A percentile compares a stretch with the other conserved stretches of the same genome.
phyloP scores from a whole-genome alignment of 2,888 invertebrate genomes.

The Spialia ferax region DNA sequence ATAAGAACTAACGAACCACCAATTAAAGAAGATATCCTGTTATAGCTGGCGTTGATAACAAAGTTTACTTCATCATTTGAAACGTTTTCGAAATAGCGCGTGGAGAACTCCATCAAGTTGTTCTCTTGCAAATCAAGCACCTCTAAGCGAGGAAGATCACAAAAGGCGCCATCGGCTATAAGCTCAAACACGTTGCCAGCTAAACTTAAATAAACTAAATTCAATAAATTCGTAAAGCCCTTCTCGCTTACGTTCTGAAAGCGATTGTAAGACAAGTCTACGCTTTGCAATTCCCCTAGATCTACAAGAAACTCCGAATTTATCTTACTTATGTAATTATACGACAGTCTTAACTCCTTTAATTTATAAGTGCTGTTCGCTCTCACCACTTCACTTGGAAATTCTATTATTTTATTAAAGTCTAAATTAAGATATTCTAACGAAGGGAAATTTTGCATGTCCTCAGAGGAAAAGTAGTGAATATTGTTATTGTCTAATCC shows the following conservation, averaged over 20 bases:
- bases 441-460: constrained; percentile 88
- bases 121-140: constrained; percentile 92
- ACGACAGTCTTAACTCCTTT: constrained; percentile 92
- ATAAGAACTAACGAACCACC: constrained; percentile 75
- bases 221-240: constrained; percentile 90
- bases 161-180: constrained; percentile 90
- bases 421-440: constrained; percentile 93
- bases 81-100: constrained; percentile 88
- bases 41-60: constrained; percentile 90
- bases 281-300: constrained; percentile 89
- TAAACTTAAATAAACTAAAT: constrained; percentile 91
- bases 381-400: constrained; percentile 85
- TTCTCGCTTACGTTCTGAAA: constrained; percentile 87
- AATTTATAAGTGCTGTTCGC: constrained; percentile 87
- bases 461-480: constrained; percentile 84
- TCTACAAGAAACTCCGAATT: constrained; percentile 89
- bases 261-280: constrained; percentile 91
- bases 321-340: constrained; percentile 90
- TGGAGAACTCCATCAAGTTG: constrained; percentile 87
- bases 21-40: constrained; percentile 77
- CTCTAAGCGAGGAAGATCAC: constrained; percentile 89
- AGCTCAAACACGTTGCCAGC: constrained; percentile 90
- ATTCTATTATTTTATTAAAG: constrained; percentile 90
- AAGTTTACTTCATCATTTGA: constrained; percentile 87
- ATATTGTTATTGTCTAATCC: constrained; percentile 94